Conservation (phyloP, 2,113 vertebrate genomes). For the Syngnathus scovelli region DNA sequence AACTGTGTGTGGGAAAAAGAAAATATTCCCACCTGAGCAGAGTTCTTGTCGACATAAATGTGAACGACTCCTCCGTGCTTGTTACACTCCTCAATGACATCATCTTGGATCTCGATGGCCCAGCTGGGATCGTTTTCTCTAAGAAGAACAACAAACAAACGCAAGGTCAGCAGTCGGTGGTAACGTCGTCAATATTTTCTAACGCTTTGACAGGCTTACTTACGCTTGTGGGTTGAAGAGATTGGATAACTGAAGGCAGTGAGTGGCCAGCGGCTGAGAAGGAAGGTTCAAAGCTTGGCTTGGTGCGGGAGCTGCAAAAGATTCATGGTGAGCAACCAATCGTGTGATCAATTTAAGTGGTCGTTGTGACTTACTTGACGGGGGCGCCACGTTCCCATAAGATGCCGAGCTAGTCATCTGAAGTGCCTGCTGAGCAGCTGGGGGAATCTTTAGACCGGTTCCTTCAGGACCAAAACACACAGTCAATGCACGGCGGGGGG, state of each 20-base stretch:
- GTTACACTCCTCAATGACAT: conserved; percentile 98
- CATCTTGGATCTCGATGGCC: conserved; percentile 95
- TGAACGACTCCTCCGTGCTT: conserved; percentile 97
- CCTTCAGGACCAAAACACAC: conserved; percentile 62
- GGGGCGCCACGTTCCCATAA: conserved; percentile 82
- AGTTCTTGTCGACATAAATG: conserved; percentile 98
- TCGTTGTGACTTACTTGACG: conserved; percentile 33
- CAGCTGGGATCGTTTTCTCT: conserved; percentile 95
- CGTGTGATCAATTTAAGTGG: background rate
- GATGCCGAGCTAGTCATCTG: conserved; percentile 94
- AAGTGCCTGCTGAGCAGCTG: conserved; percentile 92
- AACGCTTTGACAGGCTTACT: conserved; percentile 55
- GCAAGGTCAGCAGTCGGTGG: background rate
- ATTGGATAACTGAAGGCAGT: conserved; percentile 97
- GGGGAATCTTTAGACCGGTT: conserved; percentile 94
- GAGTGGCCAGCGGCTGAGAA: conserved; percentile 90
- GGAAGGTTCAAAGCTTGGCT: conserved; percentile 76
- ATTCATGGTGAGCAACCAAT: conserved; percentile 14
- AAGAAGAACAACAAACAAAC: background rate
- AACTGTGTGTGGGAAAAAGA: too few relatives aligned
- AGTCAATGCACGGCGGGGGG: background rate
- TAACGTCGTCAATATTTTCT: background rate
- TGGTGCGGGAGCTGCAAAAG: conserved; percentile 50
- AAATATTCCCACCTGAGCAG: conserved; percentile 80
- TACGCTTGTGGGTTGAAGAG: conserved; percentile 98